Evolutionary conservation across 2,888 invertebrate genomes (phyloP), one percentile per base, ranked within the genome.

Genomic region (Microdon myrmicae): DNA sequence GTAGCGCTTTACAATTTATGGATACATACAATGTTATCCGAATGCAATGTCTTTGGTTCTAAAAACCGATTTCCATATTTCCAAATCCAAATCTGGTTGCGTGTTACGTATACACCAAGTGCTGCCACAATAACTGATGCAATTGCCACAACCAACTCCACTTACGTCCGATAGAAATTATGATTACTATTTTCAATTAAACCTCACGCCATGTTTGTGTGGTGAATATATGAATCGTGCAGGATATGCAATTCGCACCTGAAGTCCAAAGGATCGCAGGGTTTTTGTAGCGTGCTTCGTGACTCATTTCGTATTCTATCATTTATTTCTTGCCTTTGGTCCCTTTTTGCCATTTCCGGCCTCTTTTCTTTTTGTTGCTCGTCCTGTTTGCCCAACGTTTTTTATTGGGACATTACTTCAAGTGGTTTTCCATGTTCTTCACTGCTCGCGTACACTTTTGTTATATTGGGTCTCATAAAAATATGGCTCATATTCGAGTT

Each of bases 331-430:
- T 34, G 34, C 14, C 8, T 16, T 34, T 17, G 6, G 12, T 7
- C 26, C 34, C 26, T 25, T 20, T 12, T 38, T 14, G 12, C 9
- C n/a, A n/a, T n/a, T n/a, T n/a, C n/a, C n/a, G n/a, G n/a, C n/a
- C 29, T 8, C 19, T 12, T 9, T 7, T 22, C 29, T 25, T 25
- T 23, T 23, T 23, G 14, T 13, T 20, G n/a, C n/a, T n/a, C n/a
- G n/a, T n/a, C n/a, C n/a, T n/a, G n/a, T 12, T 13, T 8, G 20
- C 32, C 14, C 32, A 44, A 38, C 45, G 44, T 64, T 64, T n/a
- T n/a, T 64, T 64, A 64, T 64, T 51, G 64, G 37, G 49, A 58
- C 56, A 64, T 64, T 64, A 64, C 56, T 64, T 64, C 64, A 64
- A 64, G 64, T 64, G 64, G 64, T 64, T 64, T 64, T 56, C 37